Evolutionary conservation across 30 jellyfish, hydroid and myxozoan genomes (phyloP).

Genomic region (Mastigias papua): DNA sequence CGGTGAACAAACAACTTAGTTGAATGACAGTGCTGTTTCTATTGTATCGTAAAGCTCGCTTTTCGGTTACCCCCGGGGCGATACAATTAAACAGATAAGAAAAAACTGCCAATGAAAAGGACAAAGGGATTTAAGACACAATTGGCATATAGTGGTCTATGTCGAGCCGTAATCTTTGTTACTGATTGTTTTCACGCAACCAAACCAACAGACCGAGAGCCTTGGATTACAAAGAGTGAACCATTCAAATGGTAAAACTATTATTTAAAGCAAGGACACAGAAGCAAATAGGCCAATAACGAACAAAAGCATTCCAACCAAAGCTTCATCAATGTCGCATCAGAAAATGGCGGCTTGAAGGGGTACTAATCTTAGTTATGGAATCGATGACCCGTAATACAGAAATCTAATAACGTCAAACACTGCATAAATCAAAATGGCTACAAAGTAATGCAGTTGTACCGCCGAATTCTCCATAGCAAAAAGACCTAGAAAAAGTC

Average conservation of each 20-base stretch:
- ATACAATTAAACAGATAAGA: background rate
- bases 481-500: too few relatives aligned
- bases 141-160: slow-evolving; percentile 30
- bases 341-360: too few relatives aligned
- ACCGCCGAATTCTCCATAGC: too few relatives aligned
- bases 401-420: too few relatives aligned
- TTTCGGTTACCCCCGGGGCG: slow-evolving; percentile 8
- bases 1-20: background rate
- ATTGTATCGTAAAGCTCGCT: background rate
- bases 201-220: slow-evolving; percentile 5
- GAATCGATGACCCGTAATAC: too few relatives aligned
- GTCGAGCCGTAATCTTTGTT: slow-evolving; percentile 50
- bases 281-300: background rate
- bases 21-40: background rate
- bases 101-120: slow-evolving; percentile 36
- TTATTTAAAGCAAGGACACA: background rate
- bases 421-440: too few relatives aligned
- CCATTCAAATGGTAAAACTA: background rate
- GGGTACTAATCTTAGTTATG: too few relatives aligned
- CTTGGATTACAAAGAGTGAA: slow-evolving; percentile 13
- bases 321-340: too few relatives aligned
- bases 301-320: too few relatives aligned
- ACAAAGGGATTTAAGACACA: slow-evolving; percentile 45
- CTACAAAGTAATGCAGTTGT: too few relatives aligned
- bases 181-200: slow-evolving; percentile 49